phyloP scores from a whole-genome alignment of 1,140 invertebrate species.

The Brachionus koreanus region DNA sequence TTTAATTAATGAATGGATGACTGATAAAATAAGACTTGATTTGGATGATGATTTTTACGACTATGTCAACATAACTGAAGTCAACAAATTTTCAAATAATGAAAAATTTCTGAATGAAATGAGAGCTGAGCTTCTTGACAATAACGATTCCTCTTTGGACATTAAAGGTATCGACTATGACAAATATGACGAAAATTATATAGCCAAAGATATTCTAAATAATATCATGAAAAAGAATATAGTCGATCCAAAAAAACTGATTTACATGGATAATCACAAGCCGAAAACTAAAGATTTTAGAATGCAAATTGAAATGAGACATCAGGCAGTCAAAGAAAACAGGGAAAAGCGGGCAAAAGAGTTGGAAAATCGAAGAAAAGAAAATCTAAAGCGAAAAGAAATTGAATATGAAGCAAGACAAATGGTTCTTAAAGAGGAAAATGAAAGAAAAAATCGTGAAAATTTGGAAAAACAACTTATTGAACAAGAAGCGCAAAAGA shows the following conservation, averaged over 20 bases:
- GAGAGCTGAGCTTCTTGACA: slow-evolving; percentile 35
- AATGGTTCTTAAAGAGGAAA: slow-evolving; percentile 53
- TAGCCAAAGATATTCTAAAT: slow-evolving; percentile 49
- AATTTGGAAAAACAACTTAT: slow-evolving; percentile 53
- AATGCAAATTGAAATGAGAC: slow-evolving; percentile 51
- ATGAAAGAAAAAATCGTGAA: slow-evolving; percentile 48
- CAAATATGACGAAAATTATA: slow-evolving; percentile 48
- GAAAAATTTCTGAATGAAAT: slow-evolving; percentile 43
- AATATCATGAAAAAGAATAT: slow-evolving; percentile 50
- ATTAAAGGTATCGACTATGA: slow-evolving; percentile 47
- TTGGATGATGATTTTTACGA: slow-evolving; percentile 44
- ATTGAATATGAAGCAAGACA: slow-evolving; percentile 51
- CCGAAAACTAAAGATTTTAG: slow-evolving; percentile 48
- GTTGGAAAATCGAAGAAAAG: slow-evolving; percentile 48
- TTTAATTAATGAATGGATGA: slow-evolving; percentile 52
- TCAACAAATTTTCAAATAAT: slow-evolving; percentile 44
- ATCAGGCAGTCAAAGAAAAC: slow-evolving; percentile 55
- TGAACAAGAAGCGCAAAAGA: slow-evolving; percentile 53
- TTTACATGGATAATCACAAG: slow-evolving; percentile 47
- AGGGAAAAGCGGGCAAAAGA: slow-evolving; percentile 52
- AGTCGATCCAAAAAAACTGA: slow-evolving; percentile 47
- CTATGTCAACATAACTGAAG: not conserved
- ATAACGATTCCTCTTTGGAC: slow-evolving; percentile 44
- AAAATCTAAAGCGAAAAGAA: slow-evolving; percentile 51
- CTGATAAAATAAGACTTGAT: slow-evolving; percentile 50